Conservation (phyloP, 1,140 invertebrate species). For the Brachionus koreanus region DNA sequence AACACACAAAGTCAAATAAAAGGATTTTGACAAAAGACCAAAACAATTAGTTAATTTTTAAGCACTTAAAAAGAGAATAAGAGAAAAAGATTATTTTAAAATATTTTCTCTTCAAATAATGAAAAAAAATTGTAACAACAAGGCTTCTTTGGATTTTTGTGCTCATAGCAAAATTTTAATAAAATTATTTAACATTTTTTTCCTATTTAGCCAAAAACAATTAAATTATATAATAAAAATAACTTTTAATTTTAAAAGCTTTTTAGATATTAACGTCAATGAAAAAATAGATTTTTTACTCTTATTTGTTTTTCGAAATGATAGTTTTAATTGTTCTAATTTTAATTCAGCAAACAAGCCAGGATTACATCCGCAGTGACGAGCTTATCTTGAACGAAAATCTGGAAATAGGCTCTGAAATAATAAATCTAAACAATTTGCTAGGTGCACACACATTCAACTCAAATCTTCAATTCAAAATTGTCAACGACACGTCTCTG, state of each 20-base stretch:
- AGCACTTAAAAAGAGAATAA: background rate
- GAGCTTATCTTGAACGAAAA: conserved; percentile 6
- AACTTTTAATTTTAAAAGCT: background rate
- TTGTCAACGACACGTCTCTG: conserved; percentile 1
- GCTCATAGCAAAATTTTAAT: background rate
- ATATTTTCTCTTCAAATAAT: conserved; percentile 5
- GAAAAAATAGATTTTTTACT: background rate
- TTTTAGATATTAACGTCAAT: background rate
- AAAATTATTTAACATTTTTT: conserved; percentile 7
- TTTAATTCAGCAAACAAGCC: background rate
- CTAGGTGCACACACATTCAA: background rate
- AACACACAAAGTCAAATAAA: background rate
- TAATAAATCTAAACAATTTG: conserved; percentile 4
- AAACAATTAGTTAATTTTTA: background rate
- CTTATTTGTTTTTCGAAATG: background rate
- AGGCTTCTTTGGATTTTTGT: background rate
- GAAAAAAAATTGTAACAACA: background rate
- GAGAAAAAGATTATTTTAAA: background rate
- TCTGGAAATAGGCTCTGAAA: conserved; percentile 27
- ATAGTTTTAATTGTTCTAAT: background rate
- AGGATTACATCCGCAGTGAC: background rate
- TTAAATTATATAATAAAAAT: background rate
- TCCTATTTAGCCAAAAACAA: background rate
- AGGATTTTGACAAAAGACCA: conserved; percentile 1
- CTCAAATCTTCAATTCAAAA: conserved; percentile 4